Evolutionary conservation across 1,140 invertebrate species (phyloP), one percentile per base, ranked within the genome.

Genomic region (Pseudomyrmex dendroicus): DNA sequence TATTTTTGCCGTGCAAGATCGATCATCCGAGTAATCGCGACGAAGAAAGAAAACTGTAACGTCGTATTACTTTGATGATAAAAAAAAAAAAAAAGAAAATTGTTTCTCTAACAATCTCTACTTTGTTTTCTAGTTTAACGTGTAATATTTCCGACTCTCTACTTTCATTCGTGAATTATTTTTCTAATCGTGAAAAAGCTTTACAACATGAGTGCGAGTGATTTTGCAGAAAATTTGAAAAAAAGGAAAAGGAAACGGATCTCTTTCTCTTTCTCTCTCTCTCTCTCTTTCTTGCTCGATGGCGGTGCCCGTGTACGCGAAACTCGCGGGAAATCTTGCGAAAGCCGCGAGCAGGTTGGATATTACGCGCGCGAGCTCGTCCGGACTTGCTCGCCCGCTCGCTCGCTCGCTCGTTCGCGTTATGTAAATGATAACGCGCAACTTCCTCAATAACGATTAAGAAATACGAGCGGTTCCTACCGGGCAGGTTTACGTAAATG

Each of bases 391-490:
- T 52, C 12, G 68, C 67, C 61, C 76, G 54, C 46, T 48, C 70
- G 72, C 44, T 73, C 73, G 59, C n/a, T 82, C 72, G 64, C 50
- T 83, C 84, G 66, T 73, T 52, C 67, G 73, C 76, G 86, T 87
- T 87, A 87, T 87, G 82, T 87, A 87, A 87, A 87, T 86, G 85
- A 86, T 87, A 86, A 87, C 85, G 85, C 86, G 85, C 82, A 87
- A 87, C 86, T 87, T 87, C 86, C 86, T 87, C 82, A 87, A 87
- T 87, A 87, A 87, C 86, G 86, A 87, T 87, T 83, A 87, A 87
- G 68, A 83, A 87, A 83, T 86, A 83, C 83, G 86, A 87, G 82
- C 73, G 73, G 72, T 83, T 83, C 82, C 82, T 76, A 76, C 76
- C 56, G 54, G 54, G 76, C 66, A 59, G 44, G 66, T 80, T 80